These are phyloP conservation scores for Strigamia maritima DNA, from an alignment of 2,888 invertebrate species.

Conservation along the genomic window DNA sequence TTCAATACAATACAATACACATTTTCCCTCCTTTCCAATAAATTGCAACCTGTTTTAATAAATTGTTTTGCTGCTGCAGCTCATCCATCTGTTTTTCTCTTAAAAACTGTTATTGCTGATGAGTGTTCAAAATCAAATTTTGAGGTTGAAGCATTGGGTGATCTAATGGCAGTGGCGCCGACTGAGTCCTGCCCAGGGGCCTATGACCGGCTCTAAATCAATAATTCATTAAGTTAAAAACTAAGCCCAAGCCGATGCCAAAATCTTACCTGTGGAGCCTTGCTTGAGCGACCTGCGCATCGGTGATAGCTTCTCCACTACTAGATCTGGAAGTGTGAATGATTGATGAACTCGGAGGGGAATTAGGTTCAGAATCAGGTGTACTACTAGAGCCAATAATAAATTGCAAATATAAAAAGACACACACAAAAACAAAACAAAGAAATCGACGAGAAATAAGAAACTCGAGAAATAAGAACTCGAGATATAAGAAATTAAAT, in stretches of 20 bases:
- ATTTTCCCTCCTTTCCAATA: neutral
- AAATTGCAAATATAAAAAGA: neutral
- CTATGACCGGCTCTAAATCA: slow-evolving; percentile 68
- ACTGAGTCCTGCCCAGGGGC: slow-evolving; percentile 88
- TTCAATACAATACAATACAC: neutral
- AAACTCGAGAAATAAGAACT: no score
- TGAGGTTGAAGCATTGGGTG: slow-evolving; percentile 70
- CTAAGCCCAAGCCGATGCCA: neutral
- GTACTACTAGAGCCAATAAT: slow-evolving; percentile 52
- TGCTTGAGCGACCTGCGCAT: slow-evolving; percentile 59
- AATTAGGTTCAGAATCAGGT: slow-evolving; percentile 72
- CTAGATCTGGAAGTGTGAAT: slow-evolving; percentile 63
- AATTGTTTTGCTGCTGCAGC: slow-evolving; percentile 53
- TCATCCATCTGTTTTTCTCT: slow-evolving; percentile 53
- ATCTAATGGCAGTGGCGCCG: slow-evolving; percentile 84
- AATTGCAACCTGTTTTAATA: slow-evolving; percentile 57
- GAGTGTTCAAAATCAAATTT: slow-evolving; percentile 52
- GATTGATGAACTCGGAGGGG: slow-evolving; percentile 62
- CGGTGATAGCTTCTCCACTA: slow-evolving; percentile 47
- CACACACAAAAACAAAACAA: neutral
- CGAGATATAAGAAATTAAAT: no score
- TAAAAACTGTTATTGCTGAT: slow-evolving; percentile 56
- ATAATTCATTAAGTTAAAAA: neutral
- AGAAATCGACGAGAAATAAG: no score
- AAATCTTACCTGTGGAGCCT: slow-evolving; percentile 56